phyloP scores from a whole-genome alignment of 1,140 invertebrate species.

The Ostrea denselamellosa region DNA sequence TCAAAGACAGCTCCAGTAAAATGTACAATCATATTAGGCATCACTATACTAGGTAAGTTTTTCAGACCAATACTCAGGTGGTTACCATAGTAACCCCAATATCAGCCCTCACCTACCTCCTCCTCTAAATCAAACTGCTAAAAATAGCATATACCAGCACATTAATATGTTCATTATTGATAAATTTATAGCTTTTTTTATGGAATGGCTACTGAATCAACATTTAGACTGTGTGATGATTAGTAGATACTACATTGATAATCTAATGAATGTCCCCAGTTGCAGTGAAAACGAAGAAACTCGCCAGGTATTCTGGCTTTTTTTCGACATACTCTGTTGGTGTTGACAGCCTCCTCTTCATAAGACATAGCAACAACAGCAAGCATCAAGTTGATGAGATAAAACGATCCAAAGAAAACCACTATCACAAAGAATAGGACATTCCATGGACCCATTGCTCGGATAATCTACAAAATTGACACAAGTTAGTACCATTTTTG shows the following conservation, averaged over 20 bases:
- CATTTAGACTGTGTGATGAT: too few relatives aligned
- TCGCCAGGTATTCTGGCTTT: neutral
- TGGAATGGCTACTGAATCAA: too few relatives aligned
- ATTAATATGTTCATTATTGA: neutral
- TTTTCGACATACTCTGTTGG: slow-evolving; percentile 70
- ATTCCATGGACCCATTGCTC: slow-evolving; percentile 97
- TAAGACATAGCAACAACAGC: slow-evolving; percentile 99
- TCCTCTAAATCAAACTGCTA: neutral
- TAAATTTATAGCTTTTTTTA: too few relatives aligned
- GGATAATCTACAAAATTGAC: slow-evolving; percentile 84
- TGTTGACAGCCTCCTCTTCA: slow-evolving; percentile 82
- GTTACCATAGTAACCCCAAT: slow-evolving; percentile 17
- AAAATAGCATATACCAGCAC: neutral
- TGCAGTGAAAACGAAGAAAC: neutral
- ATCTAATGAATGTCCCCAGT: neutral
- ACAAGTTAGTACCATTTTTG: neutral
- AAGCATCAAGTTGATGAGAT: slow-evolving; percentile 98
- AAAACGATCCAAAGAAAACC: slow-evolving; percentile 98
- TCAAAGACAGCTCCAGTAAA: too few relatives aligned
- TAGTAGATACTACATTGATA: too few relatives aligned
- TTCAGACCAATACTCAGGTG: neutral
- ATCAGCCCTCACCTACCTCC: slow-evolving; percentile 10
- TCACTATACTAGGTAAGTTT: neutral
- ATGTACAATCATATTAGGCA: too few relatives aligned
- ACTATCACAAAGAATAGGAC: slow-evolving; percentile 99